Conservation (phyloP, 2,797 vertebrate genomes). For the Sebastes elongatus region DNA sequence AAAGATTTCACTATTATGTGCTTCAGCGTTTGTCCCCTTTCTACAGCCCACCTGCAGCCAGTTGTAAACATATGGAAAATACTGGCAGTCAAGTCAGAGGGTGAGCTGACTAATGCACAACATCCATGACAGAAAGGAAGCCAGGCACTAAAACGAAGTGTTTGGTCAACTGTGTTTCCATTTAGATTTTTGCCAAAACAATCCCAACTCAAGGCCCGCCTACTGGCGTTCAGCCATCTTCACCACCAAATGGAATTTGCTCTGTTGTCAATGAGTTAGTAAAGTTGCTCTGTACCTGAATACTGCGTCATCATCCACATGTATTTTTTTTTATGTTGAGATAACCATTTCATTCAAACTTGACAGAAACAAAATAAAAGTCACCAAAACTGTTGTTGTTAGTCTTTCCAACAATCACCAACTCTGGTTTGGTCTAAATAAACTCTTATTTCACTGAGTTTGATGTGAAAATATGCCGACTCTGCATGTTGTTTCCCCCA, state of each 20-base stretch:
- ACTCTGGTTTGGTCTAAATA: too few species aligned
- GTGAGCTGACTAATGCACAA: neutral
- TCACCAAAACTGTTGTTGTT: too few species aligned
- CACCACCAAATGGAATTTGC: neutral
- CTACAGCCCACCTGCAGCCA: slow-evolving; percentile 30
- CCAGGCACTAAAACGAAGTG: neutral
- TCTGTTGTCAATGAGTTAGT: neutral
- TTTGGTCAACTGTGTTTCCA: neutral
- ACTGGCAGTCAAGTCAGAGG: neutral
- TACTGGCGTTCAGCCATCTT: neutral
- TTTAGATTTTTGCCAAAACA: neutral
- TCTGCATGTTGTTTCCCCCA: too few species aligned
- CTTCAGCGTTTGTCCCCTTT: neutral
- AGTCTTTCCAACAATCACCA: too few species aligned
- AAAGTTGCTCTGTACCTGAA: too few species aligned
- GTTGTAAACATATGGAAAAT: slow-evolving; percentile 26
- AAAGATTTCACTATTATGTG: slow-evolving; percentile 8
- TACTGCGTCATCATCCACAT: too few species aligned
- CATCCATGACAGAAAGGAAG: neutral
- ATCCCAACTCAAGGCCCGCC: neutral
- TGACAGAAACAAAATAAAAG: too few species aligned
- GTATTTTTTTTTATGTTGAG: too few species aligned
- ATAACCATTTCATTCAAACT: too few species aligned
- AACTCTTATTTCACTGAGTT: too few species aligned
- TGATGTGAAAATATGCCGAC: too few species aligned